These are phyloP conservation scores for Coecobrya sp. DNA, from an alignment of 2,888 invertebrate genomes.

Conservation along the genomic window DNA sequence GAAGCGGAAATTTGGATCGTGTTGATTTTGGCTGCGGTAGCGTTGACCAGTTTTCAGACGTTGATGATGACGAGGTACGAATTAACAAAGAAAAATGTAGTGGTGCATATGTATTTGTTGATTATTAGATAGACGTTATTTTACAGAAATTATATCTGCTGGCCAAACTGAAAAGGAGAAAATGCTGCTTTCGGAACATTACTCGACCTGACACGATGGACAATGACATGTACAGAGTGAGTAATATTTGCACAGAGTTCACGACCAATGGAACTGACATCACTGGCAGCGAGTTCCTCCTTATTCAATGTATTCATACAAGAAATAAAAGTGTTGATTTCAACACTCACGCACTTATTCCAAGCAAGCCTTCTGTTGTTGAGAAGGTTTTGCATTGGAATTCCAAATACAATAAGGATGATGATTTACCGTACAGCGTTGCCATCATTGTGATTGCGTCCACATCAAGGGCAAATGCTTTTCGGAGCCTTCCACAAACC, in stretches of 20 bases:
- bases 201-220: conserved; percentile 55
- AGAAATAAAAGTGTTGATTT: conserved; percentile 55
- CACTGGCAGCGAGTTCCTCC: conserved; percentile 51
- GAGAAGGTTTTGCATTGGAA: conserved; percentile 62
- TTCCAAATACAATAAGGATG: conserved; percentile 21
- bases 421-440: conserved; percentile 69
- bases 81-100: too few relatives aligned
- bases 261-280: conserved; percentile 43
- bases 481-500: conserved; percentile 73
- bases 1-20: not conserved
- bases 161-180: conserved; percentile 31
- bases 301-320: conserved; percentile 55
- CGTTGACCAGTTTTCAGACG: conserved; percentile 35
- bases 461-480: conserved; percentile 72
- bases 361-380: conserved; percentile 46
- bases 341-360: conserved; percentile 62
- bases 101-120: too few relatives aligned
- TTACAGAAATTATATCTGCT: conserved; percentile 37
- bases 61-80: conserved; percentile 60
- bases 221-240: conserved; percentile 60
- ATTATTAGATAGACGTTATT: too few relatives aligned
- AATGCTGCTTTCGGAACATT: conserved; percentile 70
- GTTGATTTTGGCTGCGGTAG: conserved; percentile 19
- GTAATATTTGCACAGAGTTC: conserved; percentile 24
- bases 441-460: conserved; percentile 81